phyloP scores from a whole-genome alignment of 1,140 invertebrate species.

The Pseudomyrmex gracilis region DNA sequence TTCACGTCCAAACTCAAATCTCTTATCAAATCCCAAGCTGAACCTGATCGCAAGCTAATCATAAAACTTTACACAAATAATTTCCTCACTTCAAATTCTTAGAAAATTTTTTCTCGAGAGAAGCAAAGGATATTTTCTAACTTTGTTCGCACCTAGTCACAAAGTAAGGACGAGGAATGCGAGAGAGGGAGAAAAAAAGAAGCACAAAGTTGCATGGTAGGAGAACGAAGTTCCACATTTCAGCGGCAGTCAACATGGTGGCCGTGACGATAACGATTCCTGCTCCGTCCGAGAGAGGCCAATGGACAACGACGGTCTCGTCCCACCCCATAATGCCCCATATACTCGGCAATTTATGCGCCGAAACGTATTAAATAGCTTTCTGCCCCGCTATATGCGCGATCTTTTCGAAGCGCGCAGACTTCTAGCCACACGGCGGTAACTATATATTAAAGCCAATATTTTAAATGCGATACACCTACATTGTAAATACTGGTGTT shows the following conservation, averaged over 20 bases:
- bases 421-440: conserved; percentile 30
- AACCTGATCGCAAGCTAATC: no score
- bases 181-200: conserved; percentile 33
- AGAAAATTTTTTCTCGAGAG: conserved; percentile 7
- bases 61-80: not conserved
- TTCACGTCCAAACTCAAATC: no score
- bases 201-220: conserved; percentile 11
- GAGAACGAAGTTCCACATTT: conserved; percentile 63
- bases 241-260: conserved; percentile 69
- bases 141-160: conserved; percentile 8
- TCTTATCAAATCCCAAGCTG: no score
- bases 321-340: conserved; percentile 81
- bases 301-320: conserved; percentile 68
- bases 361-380: conserved; percentile 83
- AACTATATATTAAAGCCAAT: conserved; percentile 80
- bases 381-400: conserved; percentile 68
- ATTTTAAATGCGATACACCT: conserved; percentile 81
- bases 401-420: conserved; percentile 66
- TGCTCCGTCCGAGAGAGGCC: conserved; percentile 46
- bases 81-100: conserved; percentile 6
- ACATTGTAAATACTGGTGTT: conserved; percentile 83
- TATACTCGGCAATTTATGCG: conserved; percentile 84
- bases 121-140: conserved; percentile 1
- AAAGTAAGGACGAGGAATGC: conserved; percentile 11
- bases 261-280: conserved; percentile 70